Conservation (phyloP, 2,113 vertebrate genomes). For the Nothocercus nigrocapillus region DNA sequence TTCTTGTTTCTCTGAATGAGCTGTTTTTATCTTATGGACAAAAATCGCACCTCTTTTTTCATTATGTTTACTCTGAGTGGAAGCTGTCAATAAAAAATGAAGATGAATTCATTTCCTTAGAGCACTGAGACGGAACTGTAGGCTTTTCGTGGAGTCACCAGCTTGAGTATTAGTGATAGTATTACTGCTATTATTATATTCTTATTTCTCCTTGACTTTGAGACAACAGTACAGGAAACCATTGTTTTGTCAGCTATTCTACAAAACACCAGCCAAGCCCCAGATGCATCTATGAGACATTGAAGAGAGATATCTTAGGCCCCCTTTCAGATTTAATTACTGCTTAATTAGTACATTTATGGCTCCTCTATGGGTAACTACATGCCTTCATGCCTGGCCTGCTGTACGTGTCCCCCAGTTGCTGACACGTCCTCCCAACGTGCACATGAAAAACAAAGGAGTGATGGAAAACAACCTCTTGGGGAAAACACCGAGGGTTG, state of each 20-base stretch:
- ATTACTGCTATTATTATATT: background rate
- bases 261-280: background rate
- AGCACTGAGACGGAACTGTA: background rate
- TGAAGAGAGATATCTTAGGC: background rate
- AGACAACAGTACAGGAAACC: background rate
- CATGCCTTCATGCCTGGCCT: background rate
- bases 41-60: background rate
- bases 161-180: background rate
- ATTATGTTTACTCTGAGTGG: background rate
- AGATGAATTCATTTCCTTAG: background rate
- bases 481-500: conserved; percentile 15
- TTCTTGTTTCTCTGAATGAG: background rate
- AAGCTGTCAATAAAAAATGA: background rate
- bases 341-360: background rate
- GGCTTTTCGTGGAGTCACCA: background rate
- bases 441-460: conserved; percentile 10
- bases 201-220: background rate
- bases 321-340: background rate
- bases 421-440: conserved; percentile 7
- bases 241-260: background rate
- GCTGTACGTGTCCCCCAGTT: background rate
- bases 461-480: conserved; percentile 20
- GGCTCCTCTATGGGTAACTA: background rate
- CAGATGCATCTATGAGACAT: background rate
- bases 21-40: background rate